A percentile compares a stretch with the other conserved stretches of the same genome.
phyloP scores from a whole-genome alignment of 1,140 invertebrate species.

The Drosophila fuyamai region DNA sequence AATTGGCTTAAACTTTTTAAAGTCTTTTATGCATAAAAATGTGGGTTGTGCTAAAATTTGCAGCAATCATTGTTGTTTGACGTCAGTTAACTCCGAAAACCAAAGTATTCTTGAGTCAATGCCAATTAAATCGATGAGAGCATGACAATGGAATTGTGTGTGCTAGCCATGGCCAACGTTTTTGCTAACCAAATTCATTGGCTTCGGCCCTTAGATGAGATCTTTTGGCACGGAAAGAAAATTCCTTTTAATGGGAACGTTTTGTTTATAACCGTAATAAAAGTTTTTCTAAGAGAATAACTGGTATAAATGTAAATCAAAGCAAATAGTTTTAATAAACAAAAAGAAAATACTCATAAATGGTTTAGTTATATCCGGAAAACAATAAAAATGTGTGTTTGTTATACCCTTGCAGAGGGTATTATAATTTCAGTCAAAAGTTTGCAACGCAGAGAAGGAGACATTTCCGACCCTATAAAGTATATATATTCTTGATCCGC shows the following conservation, averaged over 20 bases:
- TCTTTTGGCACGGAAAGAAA: neutral
- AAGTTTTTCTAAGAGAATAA: no score
- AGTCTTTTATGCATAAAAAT: neutral
- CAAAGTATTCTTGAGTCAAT: conserved; percentile 18
- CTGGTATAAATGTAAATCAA: no score
- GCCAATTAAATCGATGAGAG: conserved; percentile 47
- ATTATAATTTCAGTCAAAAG: no score
- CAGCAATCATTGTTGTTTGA: conserved; percentile 20
- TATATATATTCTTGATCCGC: no score
- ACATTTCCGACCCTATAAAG: no score
- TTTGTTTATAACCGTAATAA: no score
- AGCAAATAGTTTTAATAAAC: no score
- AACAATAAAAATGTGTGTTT: no score
- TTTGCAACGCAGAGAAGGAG: no score
- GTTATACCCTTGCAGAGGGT: no score
- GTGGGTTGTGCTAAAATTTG: neutral
- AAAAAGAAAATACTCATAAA: no score
- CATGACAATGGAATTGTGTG: conserved; percentile 17
- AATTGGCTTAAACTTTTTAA: neutral
- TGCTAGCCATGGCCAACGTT: conserved; percentile 2
- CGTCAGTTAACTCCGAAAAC: conserved; percentile 1
- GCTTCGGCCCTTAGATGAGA: conserved; percentile 1
- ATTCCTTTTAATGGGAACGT: neutral
- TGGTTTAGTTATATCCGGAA: no score
- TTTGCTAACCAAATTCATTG: conserved; percentile 27